A percentile compares a stretch with the other conserved stretches of the same genome.
These are phyloP conservation scores for Enoplosus armatus DNA, from an alignment of 2,797 vertebrate species.

Conservation along the genomic window DNA sequence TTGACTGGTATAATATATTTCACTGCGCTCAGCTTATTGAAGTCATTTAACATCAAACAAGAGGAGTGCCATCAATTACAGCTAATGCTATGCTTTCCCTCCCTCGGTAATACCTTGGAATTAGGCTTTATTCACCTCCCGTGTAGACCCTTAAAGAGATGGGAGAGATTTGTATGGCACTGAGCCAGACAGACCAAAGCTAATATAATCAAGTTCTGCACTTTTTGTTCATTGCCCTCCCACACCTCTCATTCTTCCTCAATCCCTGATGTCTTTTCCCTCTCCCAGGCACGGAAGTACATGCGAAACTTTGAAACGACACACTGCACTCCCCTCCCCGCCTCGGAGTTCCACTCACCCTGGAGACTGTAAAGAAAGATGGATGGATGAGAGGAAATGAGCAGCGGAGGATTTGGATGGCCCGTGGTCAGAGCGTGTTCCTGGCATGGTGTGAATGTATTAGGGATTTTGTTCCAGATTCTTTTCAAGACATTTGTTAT, in stretches of 20 bases:
- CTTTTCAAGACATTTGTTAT: conserved; percentile 22
- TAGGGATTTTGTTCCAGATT: conserved; percentile 45
- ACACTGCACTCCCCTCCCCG: conserved; percentile 92
- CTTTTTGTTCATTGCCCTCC: conserved; percentile 66
- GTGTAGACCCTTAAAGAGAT: conserved; percentile 72
- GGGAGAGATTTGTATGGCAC: conserved; percentile 64
- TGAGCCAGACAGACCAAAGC: conserved; percentile 60
- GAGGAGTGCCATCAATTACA: conserved; percentile 82
- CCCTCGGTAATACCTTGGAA: conserved; percentile 72
- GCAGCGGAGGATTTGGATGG: conserved; percentile 37
- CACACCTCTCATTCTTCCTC: conserved; percentile 65
- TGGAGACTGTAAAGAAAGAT: conserved; percentile 86
- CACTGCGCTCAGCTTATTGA: conserved; percentile 77
- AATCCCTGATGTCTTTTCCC: conserved; percentile 35
- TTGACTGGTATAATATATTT: conserved; percentile 82
- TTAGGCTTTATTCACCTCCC: conserved; percentile 73
- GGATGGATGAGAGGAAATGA: conserved; percentile 22
- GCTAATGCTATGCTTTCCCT: conserved; percentile 76
- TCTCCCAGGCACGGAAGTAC: conserved; percentile 89
- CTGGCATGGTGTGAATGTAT: conserved; percentile 66
- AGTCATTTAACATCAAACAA: conserved; percentile 85
- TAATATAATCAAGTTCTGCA: conserved; percentile 76
- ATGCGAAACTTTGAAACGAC: conserved; percentile 93
- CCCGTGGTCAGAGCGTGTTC: conserved; percentile 60
- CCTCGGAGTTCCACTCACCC: conserved; percentile 88